Base-by-base conservation (phyloP, 92 coral and sea anemone genomes). In the Umimayanthus chanpuru region DNA sequence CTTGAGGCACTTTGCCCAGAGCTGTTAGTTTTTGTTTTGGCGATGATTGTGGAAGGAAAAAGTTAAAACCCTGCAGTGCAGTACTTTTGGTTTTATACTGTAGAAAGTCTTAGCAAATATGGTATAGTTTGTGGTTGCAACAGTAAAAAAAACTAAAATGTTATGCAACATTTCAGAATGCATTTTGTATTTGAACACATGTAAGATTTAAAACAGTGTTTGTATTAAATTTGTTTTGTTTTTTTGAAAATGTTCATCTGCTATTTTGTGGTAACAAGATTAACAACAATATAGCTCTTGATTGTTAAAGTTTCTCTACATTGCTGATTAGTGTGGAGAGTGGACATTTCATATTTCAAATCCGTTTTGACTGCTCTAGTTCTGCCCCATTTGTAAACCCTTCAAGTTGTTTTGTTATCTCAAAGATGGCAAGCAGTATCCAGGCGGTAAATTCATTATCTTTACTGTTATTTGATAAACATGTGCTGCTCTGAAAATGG, bases 401-500 rank as follows among this genome's bases (percentile, higher is more conserved):
- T n/a, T 25, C 20, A 40, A 43, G 66, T 26, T 47, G 29, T 78
- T 78, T 49, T 25, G 66, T 49, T 78, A 28, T 53, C 40, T 78
- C 25, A 11, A 47, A 78, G 65, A 78, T 78, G 15, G 61, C 3
- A 78, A 49, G 82, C 23, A 81, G 38, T 23, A 25, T 44, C 38
- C 87, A 83, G 26, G 38, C 41, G 87, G 77, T 29, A 50, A 83
- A 83, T 41, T 26, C 78, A 83, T 71, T 73, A 70, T 26, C 41
- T 70, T 25, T 16, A 28, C 39, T 12, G 15, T 9, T 72, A 68
- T 67, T 66, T 82, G 65, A 82, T 40, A 66, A 82, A 83, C 78
- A 71, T 83, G 77, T 83, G 87, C 78, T 71, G 44, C 56, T 70
- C 53, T 44, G 49, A 83, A 83, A 83, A 44, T 71, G 14, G 74